Evolutionary conservation across 2,888 invertebrate genomes (phyloP).

Genomic region (Leuctra nigra): DNA sequence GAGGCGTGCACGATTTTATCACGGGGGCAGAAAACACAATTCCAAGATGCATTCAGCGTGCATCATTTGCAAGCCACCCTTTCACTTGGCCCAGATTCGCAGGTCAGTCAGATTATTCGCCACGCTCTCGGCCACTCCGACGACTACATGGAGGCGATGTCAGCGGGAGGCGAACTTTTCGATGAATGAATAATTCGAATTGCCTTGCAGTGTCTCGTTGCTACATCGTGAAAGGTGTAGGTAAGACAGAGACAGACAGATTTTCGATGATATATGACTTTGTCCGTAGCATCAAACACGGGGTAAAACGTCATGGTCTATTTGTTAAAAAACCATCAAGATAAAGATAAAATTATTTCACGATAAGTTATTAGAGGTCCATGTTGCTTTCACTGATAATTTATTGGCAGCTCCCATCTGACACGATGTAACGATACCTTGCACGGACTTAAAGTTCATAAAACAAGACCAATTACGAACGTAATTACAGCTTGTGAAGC

Average conservation of each 20-base stretch:
- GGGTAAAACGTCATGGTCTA: slow-evolving; percentile 7
- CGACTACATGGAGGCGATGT: too few species aligned
- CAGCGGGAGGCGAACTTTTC: neutral
- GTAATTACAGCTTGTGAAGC: too few species aligned
- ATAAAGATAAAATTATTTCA: neutral
- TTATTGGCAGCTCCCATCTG: neutral
- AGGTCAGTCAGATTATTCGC: too few species aligned
- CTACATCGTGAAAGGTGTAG: slow-evolving; percentile 1
- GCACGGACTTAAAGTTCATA: too few species aligned
- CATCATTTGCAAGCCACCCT: too few species aligned
- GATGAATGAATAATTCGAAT: slow-evolving; percentile 3
- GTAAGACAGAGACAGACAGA: neutral
- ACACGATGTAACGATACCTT: too few species aligned
- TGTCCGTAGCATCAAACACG: neutral
- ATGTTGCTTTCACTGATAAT: slow-evolving; percentile 5
- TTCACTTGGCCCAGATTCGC: too few species aligned
- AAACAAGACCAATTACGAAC: too few species aligned
- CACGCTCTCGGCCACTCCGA: too few species aligned
- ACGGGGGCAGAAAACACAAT: too few species aligned
- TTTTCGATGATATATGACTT: neutral
- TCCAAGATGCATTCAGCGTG: too few species aligned
- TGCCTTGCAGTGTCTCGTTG: neutral
- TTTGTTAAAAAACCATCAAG: neutral
- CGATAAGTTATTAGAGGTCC: neutral
- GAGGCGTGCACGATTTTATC: too few species aligned